Conservation (phyloP, 2,113 vertebrate genomes). For the Zosterops pallidus region DNA sequence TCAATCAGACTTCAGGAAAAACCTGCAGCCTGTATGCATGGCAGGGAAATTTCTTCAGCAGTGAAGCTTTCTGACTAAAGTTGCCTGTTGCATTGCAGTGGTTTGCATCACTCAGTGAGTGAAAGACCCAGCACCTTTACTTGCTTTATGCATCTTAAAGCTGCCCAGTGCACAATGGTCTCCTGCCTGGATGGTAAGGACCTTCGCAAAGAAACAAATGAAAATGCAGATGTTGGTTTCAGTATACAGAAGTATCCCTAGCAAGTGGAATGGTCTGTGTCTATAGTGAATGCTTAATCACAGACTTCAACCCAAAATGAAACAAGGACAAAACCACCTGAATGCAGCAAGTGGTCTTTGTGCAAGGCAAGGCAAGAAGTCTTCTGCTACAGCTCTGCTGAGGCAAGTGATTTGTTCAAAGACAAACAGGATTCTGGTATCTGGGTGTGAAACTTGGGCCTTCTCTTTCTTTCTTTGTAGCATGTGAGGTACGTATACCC, state of each 20-base stretch:
- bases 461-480: background rate
- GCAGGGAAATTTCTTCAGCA: background rate
- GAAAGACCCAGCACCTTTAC: background rate
- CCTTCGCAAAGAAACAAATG: background rate
- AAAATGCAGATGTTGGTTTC: background rate
- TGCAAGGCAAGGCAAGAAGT: background rate
- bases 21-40: background rate
- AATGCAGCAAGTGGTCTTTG: background rate
- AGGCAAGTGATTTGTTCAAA: background rate
- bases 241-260: background rate
- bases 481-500: fast-evolving
- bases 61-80: background rate
- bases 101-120: background rate
- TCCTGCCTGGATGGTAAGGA: background rate
- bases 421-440: background rate
- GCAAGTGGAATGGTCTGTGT: background rate
- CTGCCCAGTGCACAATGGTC: background rate
- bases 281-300: background rate
- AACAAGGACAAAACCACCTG: background rate
- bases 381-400: background rate
- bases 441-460: background rate
- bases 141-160: background rate
- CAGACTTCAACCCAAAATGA: background rate
- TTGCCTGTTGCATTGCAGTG: background rate
- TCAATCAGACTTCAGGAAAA: background rate